These are phyloP conservation scores for Danio choprae DNA, from an alignment of 2,797 vertebrate genomes.

Conservation along the genomic window DNA sequence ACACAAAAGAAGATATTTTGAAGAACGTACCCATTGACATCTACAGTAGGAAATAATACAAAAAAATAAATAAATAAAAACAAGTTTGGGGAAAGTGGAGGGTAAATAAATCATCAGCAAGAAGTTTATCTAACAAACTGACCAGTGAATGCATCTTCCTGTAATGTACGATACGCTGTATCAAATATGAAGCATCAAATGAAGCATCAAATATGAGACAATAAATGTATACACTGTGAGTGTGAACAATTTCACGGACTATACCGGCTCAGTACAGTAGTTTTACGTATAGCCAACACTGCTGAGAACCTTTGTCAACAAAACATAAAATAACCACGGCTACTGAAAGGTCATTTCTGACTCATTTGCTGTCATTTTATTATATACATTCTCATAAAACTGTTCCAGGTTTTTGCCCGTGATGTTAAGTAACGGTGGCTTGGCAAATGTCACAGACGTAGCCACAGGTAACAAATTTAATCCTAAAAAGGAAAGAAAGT, in stretches of 20 bases:
- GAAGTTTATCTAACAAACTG: too few relatives aligned
- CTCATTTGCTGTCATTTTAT: constrained; percentile 12
- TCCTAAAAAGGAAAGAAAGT: not conserved
- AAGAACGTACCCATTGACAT: too few relatives aligned
- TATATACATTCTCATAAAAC: constrained; percentile 24
- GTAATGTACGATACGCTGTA: too few relatives aligned
- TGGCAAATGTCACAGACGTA: constrained; percentile 31
- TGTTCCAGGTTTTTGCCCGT: not conserved
- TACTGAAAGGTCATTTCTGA: constrained; percentile 17
- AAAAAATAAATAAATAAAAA: too few relatives aligned
- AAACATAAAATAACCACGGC: not conserved
- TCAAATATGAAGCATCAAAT: not conserved
- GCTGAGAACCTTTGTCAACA: not conserved
- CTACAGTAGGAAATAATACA: too few relatives aligned
- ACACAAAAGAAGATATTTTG: too few relatives aligned
- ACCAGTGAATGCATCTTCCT: not conserved
- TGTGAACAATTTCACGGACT: not conserved
- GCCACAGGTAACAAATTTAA: constrained; percentile 15
- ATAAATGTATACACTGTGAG: not conserved
- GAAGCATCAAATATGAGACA: not conserved
- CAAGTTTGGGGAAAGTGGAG: too few relatives aligned
- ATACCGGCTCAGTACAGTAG: not conserved
- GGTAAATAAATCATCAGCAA: too few relatives aligned
- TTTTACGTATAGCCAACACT: not conserved
- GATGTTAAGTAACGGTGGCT: not conserved